Evolutionary conservation across 2,888 invertebrate genomes (phyloP).

Genomic region (Tipula helvola): DNA sequence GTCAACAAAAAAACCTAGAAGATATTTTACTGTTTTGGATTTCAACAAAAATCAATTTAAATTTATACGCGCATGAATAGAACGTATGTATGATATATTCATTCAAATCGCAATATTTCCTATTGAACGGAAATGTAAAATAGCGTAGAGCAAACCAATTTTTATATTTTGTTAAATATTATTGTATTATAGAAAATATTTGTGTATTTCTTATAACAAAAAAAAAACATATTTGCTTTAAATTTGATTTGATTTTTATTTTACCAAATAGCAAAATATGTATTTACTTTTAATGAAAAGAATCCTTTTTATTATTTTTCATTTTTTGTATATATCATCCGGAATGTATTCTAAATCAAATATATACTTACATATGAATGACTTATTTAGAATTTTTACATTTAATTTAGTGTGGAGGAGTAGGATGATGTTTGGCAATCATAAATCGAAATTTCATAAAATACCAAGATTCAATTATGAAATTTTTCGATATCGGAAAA

Average conservation of each 20-base stretch:
- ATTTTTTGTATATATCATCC: neutral
- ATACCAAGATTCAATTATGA: too few species aligned
- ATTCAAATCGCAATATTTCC: too few species aligned
- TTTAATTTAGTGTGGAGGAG: neutral
- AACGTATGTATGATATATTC: too few species aligned
- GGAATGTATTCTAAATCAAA: neutral
- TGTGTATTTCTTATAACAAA: neutral
- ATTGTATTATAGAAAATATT: neutral
- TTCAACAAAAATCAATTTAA: neutral
- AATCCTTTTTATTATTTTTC: neutral
- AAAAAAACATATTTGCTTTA: neutral
- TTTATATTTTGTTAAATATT: neutral
- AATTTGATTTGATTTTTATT: neutral
- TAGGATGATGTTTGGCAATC: too few species aligned
- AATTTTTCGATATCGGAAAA: too few species aligned
- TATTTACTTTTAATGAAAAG: neutral
- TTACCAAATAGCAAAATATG: neutral
- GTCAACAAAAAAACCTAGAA: neutral
- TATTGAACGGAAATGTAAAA: neutral
- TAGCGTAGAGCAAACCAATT: neutral
- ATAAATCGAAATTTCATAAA: too few species aligned
- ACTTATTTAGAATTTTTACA: neutral
- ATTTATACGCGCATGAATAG: too few species aligned
- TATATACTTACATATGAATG: neutral
- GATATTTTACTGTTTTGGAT: neutral